phyloP scores from a whole-genome alignment of 2,797 vertebrate species.

The Parauchenoglanis ngamensis region DNA sequence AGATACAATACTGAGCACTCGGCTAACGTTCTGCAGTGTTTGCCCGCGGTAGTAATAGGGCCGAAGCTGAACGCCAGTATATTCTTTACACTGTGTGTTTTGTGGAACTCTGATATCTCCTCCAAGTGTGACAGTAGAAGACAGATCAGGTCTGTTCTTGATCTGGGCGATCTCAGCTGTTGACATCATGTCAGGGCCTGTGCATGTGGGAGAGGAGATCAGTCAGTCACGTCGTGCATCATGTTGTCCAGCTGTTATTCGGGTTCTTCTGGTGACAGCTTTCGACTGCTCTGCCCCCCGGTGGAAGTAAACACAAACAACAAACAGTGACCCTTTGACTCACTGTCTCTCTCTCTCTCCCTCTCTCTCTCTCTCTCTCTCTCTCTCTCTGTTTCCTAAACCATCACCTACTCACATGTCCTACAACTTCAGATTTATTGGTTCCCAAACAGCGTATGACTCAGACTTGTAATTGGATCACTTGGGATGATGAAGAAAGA shows the following conservation, averaged over 20 bases:
- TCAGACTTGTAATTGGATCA: conserved; percentile 44
- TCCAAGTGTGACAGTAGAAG: conserved; percentile 44
- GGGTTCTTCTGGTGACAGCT: background rate
- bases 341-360: background rate
- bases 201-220: conserved; percentile 46
- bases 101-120: conserved; percentile 22
- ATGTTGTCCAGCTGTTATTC: conserved; percentile 38
- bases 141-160: conserved; percentile 32
- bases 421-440: conserved; percentile 34
- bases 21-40: background rate
- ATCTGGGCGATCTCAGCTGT: conserved; percentile 41
- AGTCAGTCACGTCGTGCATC: conserved; percentile 38
- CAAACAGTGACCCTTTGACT: conserved; percentile 20
- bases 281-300: conserved; percentile 39
- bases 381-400: background rate
- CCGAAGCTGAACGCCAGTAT: background rate
- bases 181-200: conserved; percentile 43
- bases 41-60: conserved; percentile 8
- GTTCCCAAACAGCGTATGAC: conserved; percentile 26
- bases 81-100: background rate
- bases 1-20: background rate
- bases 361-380: conserved; percentile 8
- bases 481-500: conserved; percentile 41
- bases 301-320: conserved; percentile 40
- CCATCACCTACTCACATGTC: conserved; percentile 39